Evolutionary conservation across 2,888 invertebrate genomes (phyloP), one percentile per base, ranked within the genome.

Genomic region (Brachyopa scutellaris): DNA sequence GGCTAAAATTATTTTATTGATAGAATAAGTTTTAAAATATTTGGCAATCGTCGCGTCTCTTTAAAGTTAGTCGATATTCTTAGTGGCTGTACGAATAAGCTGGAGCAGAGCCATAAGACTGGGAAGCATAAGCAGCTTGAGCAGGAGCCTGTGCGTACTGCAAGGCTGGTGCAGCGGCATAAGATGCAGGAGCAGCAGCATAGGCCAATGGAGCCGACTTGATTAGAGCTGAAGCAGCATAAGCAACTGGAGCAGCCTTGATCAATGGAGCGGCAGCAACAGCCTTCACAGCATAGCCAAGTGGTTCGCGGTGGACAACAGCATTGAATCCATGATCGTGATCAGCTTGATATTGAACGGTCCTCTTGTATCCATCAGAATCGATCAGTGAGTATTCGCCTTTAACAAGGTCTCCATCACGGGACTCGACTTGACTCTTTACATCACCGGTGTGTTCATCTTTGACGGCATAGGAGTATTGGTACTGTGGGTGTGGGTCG

Each of bases 281-380:
- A n/a, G 47, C 38, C 11, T 74, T 57, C 1, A 42, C 64, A 29
- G n/a, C 36, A 45, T 72, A 33, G 15, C 36, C 84, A 36, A 85
- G 42, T 26, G 84, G 84, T 42, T 84, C 83, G 61, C 84, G 84
- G 13, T 80, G 82, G 5, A 86, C 85, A 8, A 84, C 84, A 45
- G 85, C 85, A 7, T 84, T 85, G 45, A 85, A 85, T 49, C 85
- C 84, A 31, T 85, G 70, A 1, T 79, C 61, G 13, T 88, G 86
- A 77, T 90, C 90, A 45, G 90, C 89, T 9, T 87, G 88, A 86
- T 92, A 92, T 67, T 93, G 92, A 0, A 93, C 93, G 40, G 91
- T 92, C 84, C 93, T 91, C 87, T 91, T 91, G 84, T 91, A 92
- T 84, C 93, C 93, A 86, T 93, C 93, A 57, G 93, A 91, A 73